Evolutionary conservation across 2,888 invertebrate species (phyloP).

Genomic region (Lacanobia oleracea): DNA sequence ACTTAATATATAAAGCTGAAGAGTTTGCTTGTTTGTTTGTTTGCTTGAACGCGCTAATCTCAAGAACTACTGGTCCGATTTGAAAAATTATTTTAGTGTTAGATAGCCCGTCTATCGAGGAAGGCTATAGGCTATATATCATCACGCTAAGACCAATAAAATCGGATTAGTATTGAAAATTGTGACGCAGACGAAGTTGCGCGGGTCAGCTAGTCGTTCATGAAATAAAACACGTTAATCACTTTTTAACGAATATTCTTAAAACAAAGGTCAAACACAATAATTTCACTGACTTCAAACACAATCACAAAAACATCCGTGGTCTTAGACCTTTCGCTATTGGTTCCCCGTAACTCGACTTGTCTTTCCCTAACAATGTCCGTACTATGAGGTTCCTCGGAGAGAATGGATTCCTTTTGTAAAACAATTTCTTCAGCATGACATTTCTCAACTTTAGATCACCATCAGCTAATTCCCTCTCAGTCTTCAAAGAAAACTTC

Average conservation of each 20-base stretch:
- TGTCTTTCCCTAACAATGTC: conserved; percentile 83
- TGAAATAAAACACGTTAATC: conserved; percentile 40
- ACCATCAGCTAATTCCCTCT: conserved; percentile 77
- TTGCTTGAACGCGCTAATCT: no score
- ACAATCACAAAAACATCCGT: conserved; percentile 78
- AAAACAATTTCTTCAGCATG: conserved; percentile 82
- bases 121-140: no score
- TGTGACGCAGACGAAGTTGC: no score
- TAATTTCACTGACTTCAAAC: conserved; percentile 65
- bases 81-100: no score
- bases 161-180: no score
- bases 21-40: no score
- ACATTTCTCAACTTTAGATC: conserved; percentile 80
- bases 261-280: conserved; percentile 58
- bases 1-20: no score
- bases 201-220: no score
- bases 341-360: conserved; percentile 78
- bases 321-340: conserved; percentile 72
- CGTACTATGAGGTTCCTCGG: conserved; percentile 80
- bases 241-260: conserved; percentile 60
- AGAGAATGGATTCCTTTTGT: conserved; percentile 85
- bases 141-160: no score
- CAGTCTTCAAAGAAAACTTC: conserved; percentile 75
- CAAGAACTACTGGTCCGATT: no score
- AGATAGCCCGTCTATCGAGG: no score